Percentiles rank a stretch among this genome's conserved stretches.
These are phyloP conservation scores for Trachelus tabidus DNA, from an alignment of 2,888 invertebrate species.

Conservation along the genomic window DNA sequence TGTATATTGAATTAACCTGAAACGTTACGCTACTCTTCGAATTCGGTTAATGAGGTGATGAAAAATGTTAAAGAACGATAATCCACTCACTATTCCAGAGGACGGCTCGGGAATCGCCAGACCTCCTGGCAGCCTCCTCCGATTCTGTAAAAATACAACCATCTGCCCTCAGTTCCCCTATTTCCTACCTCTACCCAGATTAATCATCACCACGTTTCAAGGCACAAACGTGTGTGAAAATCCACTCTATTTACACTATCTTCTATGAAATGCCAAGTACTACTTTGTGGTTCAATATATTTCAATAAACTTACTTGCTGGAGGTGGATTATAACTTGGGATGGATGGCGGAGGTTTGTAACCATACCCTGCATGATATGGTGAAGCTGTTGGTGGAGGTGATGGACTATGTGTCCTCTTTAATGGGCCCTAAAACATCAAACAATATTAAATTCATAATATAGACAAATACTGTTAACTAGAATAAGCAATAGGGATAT, in stretches of 20 bases:
- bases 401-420: slow-evolving; percentile 77
- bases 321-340: slow-evolving; percentile 72
- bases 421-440: slow-evolving; percentile 67
- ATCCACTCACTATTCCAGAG: slow-evolving; percentile 85
- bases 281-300: background rate
- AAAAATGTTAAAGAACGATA: slow-evolving; percentile 22
- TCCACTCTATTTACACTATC: background rate
- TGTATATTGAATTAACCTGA: background rate
- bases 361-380: slow-evolving; percentile 70
- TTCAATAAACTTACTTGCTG: slow-evolving; percentile 69
- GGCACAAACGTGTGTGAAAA: background rate
- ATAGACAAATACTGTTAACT: slow-evolving; percentile 2
- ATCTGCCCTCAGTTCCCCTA: slow-evolving; percentile 45
- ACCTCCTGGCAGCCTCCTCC: slow-evolving; percentile 84
- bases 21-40: background rate
- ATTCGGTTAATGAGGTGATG: background rate
- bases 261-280: background rate
- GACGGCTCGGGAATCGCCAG: slow-evolving; percentile 83
- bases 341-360: slow-evolving; percentile 70
- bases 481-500: slow-evolving; percentile 36
- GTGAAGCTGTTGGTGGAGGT: slow-evolving; percentile 68
- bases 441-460: slow-evolving; percentile 4
- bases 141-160: slow-evolving; percentile 70
- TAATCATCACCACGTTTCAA: background rate
- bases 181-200: slow-evolving; percentile 19